Conservation (phyloP, 2,113 vertebrate species). For the Taurulus bubalis region DNA sequence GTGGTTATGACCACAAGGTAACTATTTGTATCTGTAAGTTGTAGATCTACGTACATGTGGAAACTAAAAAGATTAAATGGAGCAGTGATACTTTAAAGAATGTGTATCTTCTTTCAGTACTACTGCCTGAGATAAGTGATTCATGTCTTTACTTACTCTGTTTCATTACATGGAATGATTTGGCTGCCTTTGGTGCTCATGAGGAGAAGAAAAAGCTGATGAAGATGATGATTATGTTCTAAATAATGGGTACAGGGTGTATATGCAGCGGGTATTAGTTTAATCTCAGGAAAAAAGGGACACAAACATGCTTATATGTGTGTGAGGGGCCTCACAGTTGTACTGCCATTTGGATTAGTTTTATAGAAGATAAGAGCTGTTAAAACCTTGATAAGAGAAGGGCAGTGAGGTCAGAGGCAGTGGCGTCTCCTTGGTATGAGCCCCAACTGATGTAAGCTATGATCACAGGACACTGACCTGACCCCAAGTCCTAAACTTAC, state of each 20-base stretch:
- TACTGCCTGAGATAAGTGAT: not conserved
- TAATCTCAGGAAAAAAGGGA: not conserved
- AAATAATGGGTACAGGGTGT: not conserved
- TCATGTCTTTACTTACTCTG: not conserved
- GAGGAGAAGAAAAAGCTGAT: not conserved
- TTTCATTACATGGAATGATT: not conserved
- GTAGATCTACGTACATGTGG: constrained; percentile 25
- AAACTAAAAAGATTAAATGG: constrained; percentile 18
- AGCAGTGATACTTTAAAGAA: not conserved
- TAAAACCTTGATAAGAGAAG: constrained; percentile 14
- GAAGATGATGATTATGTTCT: not conserved
- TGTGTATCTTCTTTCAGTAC: not conserved
- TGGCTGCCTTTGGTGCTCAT: not conserved
- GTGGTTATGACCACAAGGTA: not conserved
- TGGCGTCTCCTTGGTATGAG: not conserved
- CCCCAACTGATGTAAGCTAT: constrained; percentile 16
- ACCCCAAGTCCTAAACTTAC: constrained; percentile 57
- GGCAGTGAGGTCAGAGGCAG: constrained; percentile 44
- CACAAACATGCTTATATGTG: not conserved
- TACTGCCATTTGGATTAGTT: not conserved
- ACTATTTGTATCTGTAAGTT: constrained; percentile 21
- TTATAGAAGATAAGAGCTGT: constrained; percentile 4
- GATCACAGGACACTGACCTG: constrained; percentile 38
- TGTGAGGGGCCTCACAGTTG: not conserved
- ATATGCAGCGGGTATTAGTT: not conserved